phyloP scores from a whole-genome alignment of 1,140 invertebrate genomes.

The Medauroidea extradentata region DNA sequence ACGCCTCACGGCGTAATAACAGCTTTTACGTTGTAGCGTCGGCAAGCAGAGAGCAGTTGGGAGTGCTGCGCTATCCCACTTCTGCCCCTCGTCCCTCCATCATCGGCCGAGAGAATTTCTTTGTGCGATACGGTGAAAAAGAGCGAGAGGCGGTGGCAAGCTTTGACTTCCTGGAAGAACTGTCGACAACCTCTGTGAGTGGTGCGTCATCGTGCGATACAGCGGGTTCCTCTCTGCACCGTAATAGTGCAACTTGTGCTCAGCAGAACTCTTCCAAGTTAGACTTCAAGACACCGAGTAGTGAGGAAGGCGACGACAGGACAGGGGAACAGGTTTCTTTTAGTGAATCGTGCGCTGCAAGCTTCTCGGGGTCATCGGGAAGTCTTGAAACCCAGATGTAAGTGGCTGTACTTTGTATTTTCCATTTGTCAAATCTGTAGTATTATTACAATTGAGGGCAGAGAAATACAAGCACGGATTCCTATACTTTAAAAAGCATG shows the following conservation, averaged over 20 bases:
- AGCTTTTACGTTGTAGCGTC: slow-evolving; percentile 42
- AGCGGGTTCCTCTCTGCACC: slow-evolving; percentile 6
- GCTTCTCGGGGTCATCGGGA: slow-evolving; percentile 35
- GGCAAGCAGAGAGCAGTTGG: slow-evolving; percentile 51
- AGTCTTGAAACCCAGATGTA: slow-evolving; percentile 22
- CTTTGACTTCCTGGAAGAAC: slow-evolving; percentile 72
- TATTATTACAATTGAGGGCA: not conserved
- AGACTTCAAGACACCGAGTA: slow-evolving; percentile 18
- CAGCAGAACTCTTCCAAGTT: not conserved
- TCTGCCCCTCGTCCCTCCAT: slow-evolving; percentile 55
- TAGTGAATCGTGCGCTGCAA: slow-evolving; percentile 40
- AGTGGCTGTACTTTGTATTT: not conserved
- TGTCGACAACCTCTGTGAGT: slow-evolving; percentile 48
- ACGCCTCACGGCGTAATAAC: not conserved
- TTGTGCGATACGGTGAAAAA: slow-evolving; percentile 69
- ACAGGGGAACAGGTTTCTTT: slow-evolving; percentile 32
- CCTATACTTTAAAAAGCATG: slow-evolving; percentile 13
- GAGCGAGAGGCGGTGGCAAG: slow-evolving; percentile 70
- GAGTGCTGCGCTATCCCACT: slow-evolving; percentile 46
- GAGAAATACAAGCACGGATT: not conserved
- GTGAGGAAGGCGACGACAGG: slow-evolving; percentile 29
- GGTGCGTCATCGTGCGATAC: slow-evolving; percentile 48
- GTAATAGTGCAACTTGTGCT: slow-evolving; percentile 20
- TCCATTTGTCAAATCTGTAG: not conserved
- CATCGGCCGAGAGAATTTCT: slow-evolving; percentile 68